Percentiles rank a stretch among this genome's conserved stretches.
Evolutionary conservation across 2,888 invertebrate species (phyloP).

Genomic region (Lasioglossum leucozonium): DNA sequence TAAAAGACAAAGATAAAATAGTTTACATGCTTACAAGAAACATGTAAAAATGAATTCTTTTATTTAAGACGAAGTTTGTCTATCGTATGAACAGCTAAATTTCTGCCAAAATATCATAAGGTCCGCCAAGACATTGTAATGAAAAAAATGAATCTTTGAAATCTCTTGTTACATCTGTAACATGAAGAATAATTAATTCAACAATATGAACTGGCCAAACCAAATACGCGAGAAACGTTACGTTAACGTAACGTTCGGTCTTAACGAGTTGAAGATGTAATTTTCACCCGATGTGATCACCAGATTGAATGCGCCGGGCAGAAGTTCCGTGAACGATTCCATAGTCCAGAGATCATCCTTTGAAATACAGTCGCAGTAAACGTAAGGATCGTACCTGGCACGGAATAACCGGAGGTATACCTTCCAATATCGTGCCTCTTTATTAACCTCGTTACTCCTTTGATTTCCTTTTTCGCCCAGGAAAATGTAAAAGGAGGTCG

Average conservation of each 20-base stretch:
- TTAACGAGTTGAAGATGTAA: background rate
- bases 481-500: background rate
- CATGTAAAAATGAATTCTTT: background rate
- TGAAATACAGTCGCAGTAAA: constrained; percentile 29
- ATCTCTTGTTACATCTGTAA: background rate
- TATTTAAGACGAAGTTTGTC: background rate
- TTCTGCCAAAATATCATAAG: background rate
- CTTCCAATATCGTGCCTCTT: constrained; percentile 23
- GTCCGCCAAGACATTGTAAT: background rate
- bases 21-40: no score
- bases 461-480: constrained; percentile 16
- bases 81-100: background rate
- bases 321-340: constrained; percentile 32
- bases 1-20: no score
- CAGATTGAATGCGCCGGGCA: background rate
- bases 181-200: background rate
- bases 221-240: background rate
- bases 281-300: background rate
- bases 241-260: background rate
- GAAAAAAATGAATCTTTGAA: background rate
- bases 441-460: constrained; percentile 36
- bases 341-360: constrained; percentile 11
- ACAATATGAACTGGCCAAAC: background rate
- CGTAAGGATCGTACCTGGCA: constrained; percentile 33
- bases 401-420: constrained; percentile 8